phyloP scores from a whole-genome alignment of 2,888 invertebrate species.

The Pyrrhia umbra region DNA sequence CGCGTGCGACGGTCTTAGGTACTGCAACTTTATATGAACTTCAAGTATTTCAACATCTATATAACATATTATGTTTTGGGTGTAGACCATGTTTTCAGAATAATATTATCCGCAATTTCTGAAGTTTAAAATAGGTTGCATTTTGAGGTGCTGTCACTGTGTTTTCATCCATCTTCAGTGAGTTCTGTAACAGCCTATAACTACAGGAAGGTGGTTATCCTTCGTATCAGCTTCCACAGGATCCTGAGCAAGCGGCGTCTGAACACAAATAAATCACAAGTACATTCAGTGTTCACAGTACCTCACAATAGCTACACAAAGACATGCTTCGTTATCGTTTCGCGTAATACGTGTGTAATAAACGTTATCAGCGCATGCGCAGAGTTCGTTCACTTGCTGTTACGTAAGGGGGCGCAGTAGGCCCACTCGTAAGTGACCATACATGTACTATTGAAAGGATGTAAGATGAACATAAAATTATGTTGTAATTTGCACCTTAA shows the following conservation, averaged over 20 bases:
- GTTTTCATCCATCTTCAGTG: not conserved
- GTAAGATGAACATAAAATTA: too few relatives aligned
- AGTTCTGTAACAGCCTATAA: not conserved
- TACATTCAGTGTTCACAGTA: constrained; percentile 4
- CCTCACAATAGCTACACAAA: constrained; percentile 52
- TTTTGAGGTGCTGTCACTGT: not conserved
- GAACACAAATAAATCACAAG: constrained; percentile 38
- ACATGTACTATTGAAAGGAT: too few relatives aligned
- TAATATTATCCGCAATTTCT: not conserved
- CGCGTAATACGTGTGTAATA: constrained; percentile 60
- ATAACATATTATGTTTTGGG: not conserved
- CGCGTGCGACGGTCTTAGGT: constrained; percentile 35
- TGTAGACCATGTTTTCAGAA: not conserved
- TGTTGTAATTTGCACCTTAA: too few relatives aligned
- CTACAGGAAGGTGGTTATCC: constrained; percentile 9
- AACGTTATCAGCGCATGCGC: constrained; percentile 65
- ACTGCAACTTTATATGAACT: constrained; percentile 11
- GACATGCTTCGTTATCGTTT: constrained; percentile 61
- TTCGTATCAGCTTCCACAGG: constrained; percentile 33
- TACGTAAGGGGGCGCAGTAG: constrained; percentile 24
- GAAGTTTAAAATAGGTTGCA: too few relatives aligned
- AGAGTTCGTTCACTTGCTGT: constrained; percentile 64
- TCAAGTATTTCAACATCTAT: not conserved
- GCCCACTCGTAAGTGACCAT: constrained; percentile 4
- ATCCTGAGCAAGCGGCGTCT: constrained; percentile 16